Percentiles rank a stretch among this genome's conserved stretches.
Conservation (phyloP, 1,140 invertebrate genomes). For the Proales similis region DNA sequence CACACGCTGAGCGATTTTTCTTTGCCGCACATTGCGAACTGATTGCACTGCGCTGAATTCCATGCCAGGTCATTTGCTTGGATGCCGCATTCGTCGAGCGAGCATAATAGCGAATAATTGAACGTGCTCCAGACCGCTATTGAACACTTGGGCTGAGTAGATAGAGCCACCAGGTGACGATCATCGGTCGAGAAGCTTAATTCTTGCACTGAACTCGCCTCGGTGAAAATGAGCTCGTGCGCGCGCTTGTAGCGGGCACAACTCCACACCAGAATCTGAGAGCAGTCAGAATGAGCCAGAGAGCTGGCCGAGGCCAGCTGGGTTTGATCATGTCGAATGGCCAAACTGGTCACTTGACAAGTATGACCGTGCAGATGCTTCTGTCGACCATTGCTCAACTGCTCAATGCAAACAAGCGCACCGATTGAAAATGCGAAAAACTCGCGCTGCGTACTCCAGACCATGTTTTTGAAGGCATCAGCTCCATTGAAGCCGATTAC, state of each 20-base stretch:
- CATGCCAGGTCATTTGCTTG: slow-evolving; percentile 45
- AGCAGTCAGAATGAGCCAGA: not conserved
- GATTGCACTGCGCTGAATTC: slow-evolving; percentile 49
- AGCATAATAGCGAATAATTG: slow-evolving; percentile 43
- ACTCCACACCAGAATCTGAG: slow-evolving; percentile 29
- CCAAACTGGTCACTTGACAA: slow-evolving; percentile 49
- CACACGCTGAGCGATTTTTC: slow-evolving; percentile 47
- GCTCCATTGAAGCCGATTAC: slow-evolving; percentile 52
- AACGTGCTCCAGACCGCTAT: slow-evolving; percentile 48
- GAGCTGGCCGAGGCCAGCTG: slow-evolving; percentile 8
- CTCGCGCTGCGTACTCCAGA: slow-evolving; percentile 41
- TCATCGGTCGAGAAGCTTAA: slow-evolving; percentile 49
- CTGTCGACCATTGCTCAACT: slow-evolving; percentile 47
- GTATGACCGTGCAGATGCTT: slow-evolving; percentile 46
- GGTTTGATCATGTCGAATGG: slow-evolving; percentile 47
- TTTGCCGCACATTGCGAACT: slow-evolving; percentile 48
- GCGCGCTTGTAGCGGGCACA: slow-evolving; percentile 2
- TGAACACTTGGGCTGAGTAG: slow-evolving; percentile 46
- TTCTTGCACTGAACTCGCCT: slow-evolving; percentile 46
- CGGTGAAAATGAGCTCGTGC: slow-evolving; percentile 42
- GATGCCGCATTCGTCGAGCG: slow-evolving; percentile 42
- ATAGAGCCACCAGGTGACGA: slow-evolving; percentile 47
- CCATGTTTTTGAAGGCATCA: slow-evolving; percentile 11
- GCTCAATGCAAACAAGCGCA: slow-evolving; percentile 48
- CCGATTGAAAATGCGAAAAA: slow-evolving; percentile 50